phyloP scores from a whole-genome alignment of 1,140 invertebrate species.

The Potamilus streckersoni region DNA sequence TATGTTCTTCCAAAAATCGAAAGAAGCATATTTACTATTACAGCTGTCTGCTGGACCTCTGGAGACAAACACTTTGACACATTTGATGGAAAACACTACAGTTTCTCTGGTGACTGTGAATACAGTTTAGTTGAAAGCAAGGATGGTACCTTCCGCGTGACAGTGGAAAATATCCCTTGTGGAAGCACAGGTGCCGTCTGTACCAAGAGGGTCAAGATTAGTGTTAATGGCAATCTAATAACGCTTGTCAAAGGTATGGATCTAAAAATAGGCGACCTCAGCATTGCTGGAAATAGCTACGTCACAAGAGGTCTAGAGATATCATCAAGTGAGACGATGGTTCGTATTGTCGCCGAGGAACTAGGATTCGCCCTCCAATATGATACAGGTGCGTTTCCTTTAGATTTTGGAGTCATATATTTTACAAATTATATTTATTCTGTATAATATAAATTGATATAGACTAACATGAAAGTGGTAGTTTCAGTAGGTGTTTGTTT shows the following conservation, averaged over 20 bases:
- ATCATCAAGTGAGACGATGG: constrained; percentile 2
- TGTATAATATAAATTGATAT: no score
- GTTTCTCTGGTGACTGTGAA: constrained; percentile 88
- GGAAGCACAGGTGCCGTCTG: constrained; percentile 87
- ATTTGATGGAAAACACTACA: constrained; percentile 82
- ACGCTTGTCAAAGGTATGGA: constrained; percentile 23
- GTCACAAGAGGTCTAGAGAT: constrained; percentile 12
- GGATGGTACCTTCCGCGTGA: constrained; percentile 31
- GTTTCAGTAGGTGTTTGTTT: no score
- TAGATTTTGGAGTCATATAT: background rate
- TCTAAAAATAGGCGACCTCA: constrained; percentile 5
- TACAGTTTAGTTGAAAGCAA: constrained; percentile 76
- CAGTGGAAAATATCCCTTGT: constrained; percentile 80
- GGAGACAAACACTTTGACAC: constrained; percentile 79
- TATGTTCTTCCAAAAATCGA: background rate
- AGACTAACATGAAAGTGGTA: no score
- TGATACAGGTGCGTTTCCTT: constrained; percentile 31
- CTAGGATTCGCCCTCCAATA: constrained; percentile 29
- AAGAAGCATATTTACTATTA: constrained; percentile 1
- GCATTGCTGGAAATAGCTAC: background rate
- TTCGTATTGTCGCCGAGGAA: background rate
- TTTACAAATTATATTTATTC: background rate
- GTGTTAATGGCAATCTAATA: constrained; percentile 65
- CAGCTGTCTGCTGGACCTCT: constrained; percentile 74
- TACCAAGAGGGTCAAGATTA: constrained; percentile 81